These are phyloP conservation scores for Clarias platycephalus DNA, from an alignment of 2,797 vertebrate species.

Conservation along the genomic window DNA sequence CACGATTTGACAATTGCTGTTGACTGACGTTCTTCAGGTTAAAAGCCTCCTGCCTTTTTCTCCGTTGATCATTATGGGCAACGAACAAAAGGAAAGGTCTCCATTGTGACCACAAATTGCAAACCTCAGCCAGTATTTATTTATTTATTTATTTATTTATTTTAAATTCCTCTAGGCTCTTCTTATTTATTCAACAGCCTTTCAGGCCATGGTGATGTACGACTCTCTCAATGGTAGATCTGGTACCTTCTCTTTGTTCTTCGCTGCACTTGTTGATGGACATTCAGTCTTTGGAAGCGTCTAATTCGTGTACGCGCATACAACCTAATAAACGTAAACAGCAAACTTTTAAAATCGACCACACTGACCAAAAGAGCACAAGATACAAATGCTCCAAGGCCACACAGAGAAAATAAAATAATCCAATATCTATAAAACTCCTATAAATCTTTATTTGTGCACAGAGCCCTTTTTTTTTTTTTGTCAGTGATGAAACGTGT, in stretches of 20 bases:
- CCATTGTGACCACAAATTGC: neutral
- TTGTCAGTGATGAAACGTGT: constrained; percentile 67
- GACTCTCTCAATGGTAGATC: neutral
- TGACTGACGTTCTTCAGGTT: neutral
- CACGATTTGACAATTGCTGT: neutral
- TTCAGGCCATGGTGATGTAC: neutral
- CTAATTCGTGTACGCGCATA: neutral
- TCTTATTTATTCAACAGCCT: neutral
- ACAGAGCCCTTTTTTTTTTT: constrained; percentile 48
- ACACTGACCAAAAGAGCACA: constrained; percentile 3
- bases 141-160: too few species aligned
- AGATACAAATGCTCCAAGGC: constrained; percentile 10
- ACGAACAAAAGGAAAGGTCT: neutral
- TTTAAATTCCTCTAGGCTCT: neutral
- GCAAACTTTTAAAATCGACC: neutral
- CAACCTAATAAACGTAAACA: neutral
- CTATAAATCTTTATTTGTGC: constrained; percentile 71
- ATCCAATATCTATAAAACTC: constrained; percentile 47
- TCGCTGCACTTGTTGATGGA: neutral
- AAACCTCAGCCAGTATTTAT: neutral
- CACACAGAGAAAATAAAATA: constrained; percentile 48
- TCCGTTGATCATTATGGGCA: neutral
- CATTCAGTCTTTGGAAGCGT: neutral
- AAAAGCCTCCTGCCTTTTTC: neutral
- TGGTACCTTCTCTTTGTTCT: neutral